Evolutionary conservation across 1,140 invertebrate species (phyloP), one percentile per base, ranked within the genome.

Genomic region (Procambarus virginalis): DNA sequence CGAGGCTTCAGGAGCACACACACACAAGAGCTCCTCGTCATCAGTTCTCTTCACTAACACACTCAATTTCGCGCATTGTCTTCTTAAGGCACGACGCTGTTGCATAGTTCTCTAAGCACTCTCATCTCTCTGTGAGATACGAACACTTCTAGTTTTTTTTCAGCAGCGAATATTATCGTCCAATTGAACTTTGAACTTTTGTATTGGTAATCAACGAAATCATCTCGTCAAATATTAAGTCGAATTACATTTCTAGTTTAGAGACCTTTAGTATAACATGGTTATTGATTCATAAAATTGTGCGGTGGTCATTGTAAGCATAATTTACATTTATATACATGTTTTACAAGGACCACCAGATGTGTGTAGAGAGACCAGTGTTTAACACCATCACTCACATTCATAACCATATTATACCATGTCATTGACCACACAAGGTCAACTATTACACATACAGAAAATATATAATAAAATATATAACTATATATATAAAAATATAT

Each of bases 241-340:
- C 68, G 22, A 34, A 34, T 73, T 34, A 73, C 68, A 34, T 22
- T 34, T 73, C n/a, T 34, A 22, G 22, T 73, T 73, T 73, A 73
- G 68, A 22, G 68, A 73, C 68, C 22, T 22, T 8, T 73, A 73
- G 68, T 73, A 73, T 34, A 73, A 73, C 68, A 73, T 73, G 68
- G 68, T 73, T 73, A 73, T 73, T 73, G 68, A 4, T 34, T 73
- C 68, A 73, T 20, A 73, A 20, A 73, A 73, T 73, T 73, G 68
- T 73, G 34, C 68, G 20, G 22, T 34, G 22, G 34, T 73, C 22
- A 73, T 4, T 34, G 22, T 73, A 73, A 34, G 20, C 68, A 73
- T 73, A 73, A 73, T 73, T 73, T 73, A 73, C 68, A 73, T 34
- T 34, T 73, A 73, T 73, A 73, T 73, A 73, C 68, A 73, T 73